Evolutionary conservation across 1,140 invertebrate genomes (phyloP), one percentile per base, ranked within the genome.

Genomic region (Oscheius sp.): DNA sequence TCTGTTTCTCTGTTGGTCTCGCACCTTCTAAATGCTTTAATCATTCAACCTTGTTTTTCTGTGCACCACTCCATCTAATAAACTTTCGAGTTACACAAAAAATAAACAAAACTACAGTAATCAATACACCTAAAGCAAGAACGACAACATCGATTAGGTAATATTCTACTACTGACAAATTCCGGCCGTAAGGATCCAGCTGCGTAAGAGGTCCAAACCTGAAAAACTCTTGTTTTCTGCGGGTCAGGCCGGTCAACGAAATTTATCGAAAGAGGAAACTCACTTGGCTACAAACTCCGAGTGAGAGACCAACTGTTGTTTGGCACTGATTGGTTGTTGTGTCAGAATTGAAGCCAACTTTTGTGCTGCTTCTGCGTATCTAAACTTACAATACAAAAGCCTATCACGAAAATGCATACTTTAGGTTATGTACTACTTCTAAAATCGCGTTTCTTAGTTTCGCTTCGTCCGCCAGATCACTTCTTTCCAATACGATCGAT

Each of bases 401-500:
- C n/a, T n/a, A n/a, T n/a, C n/a, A n/a, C n/a, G n/a, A n/a, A n/a
- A n/a, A n/a, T n/a, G n/a, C n/a, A n/a, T n/a, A n/a, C n/a, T n/a
- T n/a, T n/a, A n/a, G n/a, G n/a, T n/a, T n/a, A n/a, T n/a, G n/a
- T n/a, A 77, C 42, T 10, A 77, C 52, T 3, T 52, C 29, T 15
- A 29, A 0, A 23, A 77, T 2, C 7, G 75, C 63, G 3, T 62
- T 58, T 29, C 35, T 49, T 2, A 77, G 7, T 2, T 45, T 15
- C 15, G 77, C 67, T 2, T 26, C 10, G n/a, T 52, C 26, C 2
- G 42, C 7, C 13, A 77, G 29, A 26, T 75, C 52, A n/a, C 35
- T 62, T 62, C 77, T 77, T 20, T 77, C 28, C 34, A 77, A 29
- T 4, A 59, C 45, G 4, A 58, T 29, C 2, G 74, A 36, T 23